Evolutionary conservation across 2,888 invertebrate genomes (phyloP), one percentile per base, ranked within the genome.

Genomic region (Seladonia tumulorum): DNA sequence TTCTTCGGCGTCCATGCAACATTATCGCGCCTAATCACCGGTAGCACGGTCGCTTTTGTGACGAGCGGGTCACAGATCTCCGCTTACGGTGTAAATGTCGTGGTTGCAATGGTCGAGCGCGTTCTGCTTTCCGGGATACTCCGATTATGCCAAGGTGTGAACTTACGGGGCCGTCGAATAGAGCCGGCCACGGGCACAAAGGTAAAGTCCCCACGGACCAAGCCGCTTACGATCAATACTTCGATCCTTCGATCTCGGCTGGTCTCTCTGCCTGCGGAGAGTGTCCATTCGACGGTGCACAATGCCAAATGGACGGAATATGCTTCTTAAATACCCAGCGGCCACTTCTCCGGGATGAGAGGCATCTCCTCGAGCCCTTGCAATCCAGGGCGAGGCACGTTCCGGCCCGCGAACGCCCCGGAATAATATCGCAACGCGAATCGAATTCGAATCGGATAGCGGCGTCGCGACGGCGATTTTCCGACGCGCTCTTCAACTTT

Each of bases 161-260:
- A 93, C 88, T 91, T 87, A 90, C 88, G 83, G 88, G 82, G 83
- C 86, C 81, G 74, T 83, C 89, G 86, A 91, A 91, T 91, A 89
- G 90, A 89, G 88, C 86, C 80, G 91, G 77, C 86, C 87, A 81
- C 49, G 73, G 82, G 88, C 82, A 92, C 92, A 93, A 93, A 89
- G 88, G 91, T 88, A 84, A 91, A 89, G 84, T 68, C 88, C 86
- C 89, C 87, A 84, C 81, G 68, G 82, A 85, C 82, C 92, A 93
- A 94, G 93, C 93, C 90, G 94, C 94, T 94, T 94, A 93, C 93
- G 94, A 94, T 94, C 94, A 93, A 94, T 93, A 92, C 91, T 91
- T 88, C 85, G 91, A 91, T 91, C 91, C 87, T 91, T 88, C 90
- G 91, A 90, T 90, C 91, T 89, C 78, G 74, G 57, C 79, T 57